phyloP scores from a whole-genome alignment of 2,888 invertebrate species.

The Steinernema scapterisci region DNA sequence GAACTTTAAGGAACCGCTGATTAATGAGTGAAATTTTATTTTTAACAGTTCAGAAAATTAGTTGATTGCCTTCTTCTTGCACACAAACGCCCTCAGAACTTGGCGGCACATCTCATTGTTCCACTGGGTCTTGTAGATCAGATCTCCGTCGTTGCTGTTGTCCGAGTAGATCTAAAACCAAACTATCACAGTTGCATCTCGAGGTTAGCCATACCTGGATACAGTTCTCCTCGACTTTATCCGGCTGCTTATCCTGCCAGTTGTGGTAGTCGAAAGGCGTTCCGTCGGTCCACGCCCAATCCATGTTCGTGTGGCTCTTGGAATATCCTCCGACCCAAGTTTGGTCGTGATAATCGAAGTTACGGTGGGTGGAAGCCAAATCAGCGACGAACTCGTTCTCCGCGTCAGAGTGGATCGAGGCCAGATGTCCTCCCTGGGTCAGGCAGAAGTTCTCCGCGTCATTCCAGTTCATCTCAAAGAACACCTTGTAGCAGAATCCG shows the following conservation, averaged over 20 bases:
- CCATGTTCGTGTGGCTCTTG: background rate
- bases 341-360: background rate
- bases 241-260: background rate
- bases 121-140: slow-evolving; percentile 15
- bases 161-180: background rate
- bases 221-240: background rate
- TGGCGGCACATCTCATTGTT: slow-evolving; percentile 21
- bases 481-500: background rate
- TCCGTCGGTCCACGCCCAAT: background rate
- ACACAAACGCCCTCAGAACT: slow-evolving; percentile 24
- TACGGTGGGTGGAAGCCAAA: background rate
- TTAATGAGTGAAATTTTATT: too few species aligned
- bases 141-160: background rate
- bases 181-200: too few species aligned
- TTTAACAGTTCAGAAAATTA: background rate
- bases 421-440: background rate
- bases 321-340: background rate
- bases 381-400: slow-evolving; percentile 7
- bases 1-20: too few species aligned
- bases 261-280: background rate
- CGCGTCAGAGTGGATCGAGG: slow-evolving; percentile 13
- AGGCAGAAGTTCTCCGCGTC: slow-evolving; percentile 10
- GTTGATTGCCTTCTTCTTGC: slow-evolving; percentile 14
- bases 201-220: background rate
- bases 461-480: background rate